A percentile compares a stretch with the other conserved stretches of the same genome.
phyloP scores from a whole-genome alignment of 2,113 vertebrate species.

The Grallaria varia region DNA sequence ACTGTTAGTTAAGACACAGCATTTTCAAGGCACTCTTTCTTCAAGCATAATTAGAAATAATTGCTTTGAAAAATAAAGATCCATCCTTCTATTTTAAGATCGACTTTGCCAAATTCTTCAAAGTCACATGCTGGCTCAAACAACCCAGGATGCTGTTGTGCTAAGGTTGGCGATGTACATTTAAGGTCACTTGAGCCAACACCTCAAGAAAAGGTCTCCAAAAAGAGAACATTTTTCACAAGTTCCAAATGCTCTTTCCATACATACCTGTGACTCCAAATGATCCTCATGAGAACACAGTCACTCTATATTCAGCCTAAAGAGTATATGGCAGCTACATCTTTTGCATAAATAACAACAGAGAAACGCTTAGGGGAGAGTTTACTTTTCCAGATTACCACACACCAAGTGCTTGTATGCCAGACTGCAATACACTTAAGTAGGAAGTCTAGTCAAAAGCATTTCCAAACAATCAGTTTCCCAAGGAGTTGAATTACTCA shows the following conservation, averaged over 20 bases:
- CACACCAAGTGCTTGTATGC: constrained; percentile 18
- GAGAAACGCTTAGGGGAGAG: background rate
- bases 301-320: background rate
- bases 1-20: background rate
- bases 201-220: background rate
- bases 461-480: constrained; percentile 59
- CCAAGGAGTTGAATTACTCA: constrained; percentile 39
- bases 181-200: background rate
- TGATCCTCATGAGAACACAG: background rate
- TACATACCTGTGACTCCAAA: background rate
- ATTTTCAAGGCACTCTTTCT: background rate
- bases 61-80: background rate
- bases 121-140: background rate
- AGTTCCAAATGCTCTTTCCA: background rate
- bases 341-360: background rate
- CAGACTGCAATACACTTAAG: constrained; percentile 48
- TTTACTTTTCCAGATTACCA: constrained; percentile 50
- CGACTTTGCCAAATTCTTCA: background rate
- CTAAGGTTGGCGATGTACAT: background rate
- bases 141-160: background rate
- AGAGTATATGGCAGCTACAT: background rate
- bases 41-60: background rate
- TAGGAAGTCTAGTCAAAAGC: constrained; percentile 60
- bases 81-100: background rate
- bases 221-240: background rate